Evolutionary conservation across 2,888 invertebrate species (phyloP).

Genomic region (Sicus ferrugineus): DNA sequence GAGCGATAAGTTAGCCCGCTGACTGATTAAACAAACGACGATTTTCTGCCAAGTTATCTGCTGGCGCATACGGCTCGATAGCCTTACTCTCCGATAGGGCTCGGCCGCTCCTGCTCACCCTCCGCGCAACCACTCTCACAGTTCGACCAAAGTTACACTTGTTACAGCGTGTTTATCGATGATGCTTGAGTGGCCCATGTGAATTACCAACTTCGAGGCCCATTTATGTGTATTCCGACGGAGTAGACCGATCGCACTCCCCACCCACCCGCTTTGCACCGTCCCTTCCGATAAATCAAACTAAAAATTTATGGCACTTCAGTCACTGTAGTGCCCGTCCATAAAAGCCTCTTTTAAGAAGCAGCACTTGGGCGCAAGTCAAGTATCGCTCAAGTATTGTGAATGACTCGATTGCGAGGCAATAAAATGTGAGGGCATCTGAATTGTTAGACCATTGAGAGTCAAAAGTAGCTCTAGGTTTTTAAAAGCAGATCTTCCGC

Average conservation of each 20-base stretch:
- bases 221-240: constrained; percentile 17
- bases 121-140: background rate
- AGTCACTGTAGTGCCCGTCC: constrained; percentile 10
- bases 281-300: constrained; percentile 25
- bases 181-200: constrained; percentile 24
- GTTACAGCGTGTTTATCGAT: constrained; percentile 31
- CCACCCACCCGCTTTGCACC: background rate
- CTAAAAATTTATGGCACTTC: constrained; percentile 31
- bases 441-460: too few species aligned
- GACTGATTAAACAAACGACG: background rate
- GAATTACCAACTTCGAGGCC: constrained; percentile 23
- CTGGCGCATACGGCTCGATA: constrained; percentile 27
- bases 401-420: constrained; percentile 4
- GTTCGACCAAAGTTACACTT: constrained; percentile 15
- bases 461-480: too few species aligned
- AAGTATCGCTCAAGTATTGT: background rate
- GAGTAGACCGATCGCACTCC: constrained; percentile 17
- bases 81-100: background rate
- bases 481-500: too few species aligned
- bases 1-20: constrained; percentile 23
- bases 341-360: constrained; percentile 12
- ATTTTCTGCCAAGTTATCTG: background rate
- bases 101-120: background rate
- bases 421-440: too few species aligned
- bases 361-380: constrained; percentile 5